Evolutionary conservation across 2,888 invertebrate genomes (phyloP), one percentile per base, ranked within the genome.

Genomic region (Itoplectis maculator): DNA sequence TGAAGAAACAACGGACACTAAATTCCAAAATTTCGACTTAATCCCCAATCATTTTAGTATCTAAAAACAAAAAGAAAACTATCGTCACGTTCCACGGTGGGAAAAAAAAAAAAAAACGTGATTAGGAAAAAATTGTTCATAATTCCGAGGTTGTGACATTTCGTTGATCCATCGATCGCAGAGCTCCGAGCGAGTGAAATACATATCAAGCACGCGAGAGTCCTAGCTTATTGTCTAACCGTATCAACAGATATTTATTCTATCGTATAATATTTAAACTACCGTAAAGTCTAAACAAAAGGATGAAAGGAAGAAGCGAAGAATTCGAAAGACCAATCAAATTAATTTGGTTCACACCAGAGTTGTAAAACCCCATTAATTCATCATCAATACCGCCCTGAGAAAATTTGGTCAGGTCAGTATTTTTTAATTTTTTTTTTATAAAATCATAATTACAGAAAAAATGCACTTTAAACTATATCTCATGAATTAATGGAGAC

Each of bases 131-230:
- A 54, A 13, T 40, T 54, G 20, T n/a, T 9, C 0, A 18, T 11
- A 35, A 11, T 56, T 68, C 49, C 37, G 9, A 35, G 18, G 20
- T 42, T 20, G 54, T 6, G 37, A 45, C 13, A 42, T 42, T 18
- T 8, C 35, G 15, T 13, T 35, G 20, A 42, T 45, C 42, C 20
- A 23, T 23, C 51, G 45, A 72, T 76, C 61, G 75, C 61, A 47
- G 79, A 82, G 68, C 54, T 72, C 51, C 61, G 72, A 66, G 76
- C 79, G 79, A 75, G 79, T 79, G 70, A 79, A 76, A 82, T 79
- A 82, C 82, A 82, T 82, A 82, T 82, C 82, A 82, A 76, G 75
- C 79, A 82, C 79, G 82, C 66, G 61, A 70, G 82, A 79, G 82
- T 79, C 65, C 70, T 82, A 82, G 82, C 82, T 82, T 82, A 79